phyloP scores from a whole-genome alignment of 2,797 vertebrate species.

The Hoplostethus mediterraneus region DNA sequence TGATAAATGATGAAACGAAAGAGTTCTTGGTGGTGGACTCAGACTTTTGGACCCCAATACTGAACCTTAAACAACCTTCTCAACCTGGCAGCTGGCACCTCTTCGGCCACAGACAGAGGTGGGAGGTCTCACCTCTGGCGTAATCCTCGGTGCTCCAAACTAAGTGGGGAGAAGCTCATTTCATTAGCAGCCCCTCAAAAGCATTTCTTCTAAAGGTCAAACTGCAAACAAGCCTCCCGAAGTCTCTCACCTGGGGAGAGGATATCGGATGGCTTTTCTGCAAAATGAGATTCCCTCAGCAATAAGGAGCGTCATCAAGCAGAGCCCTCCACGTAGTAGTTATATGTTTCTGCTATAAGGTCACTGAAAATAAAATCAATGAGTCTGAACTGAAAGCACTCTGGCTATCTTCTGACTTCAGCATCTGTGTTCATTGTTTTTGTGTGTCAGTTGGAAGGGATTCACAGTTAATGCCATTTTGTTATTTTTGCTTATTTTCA shows the following conservation, averaged over 20 bases:
- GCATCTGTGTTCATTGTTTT: background rate
- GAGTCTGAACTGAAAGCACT: constrained; percentile 17
- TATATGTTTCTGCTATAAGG: background rate
- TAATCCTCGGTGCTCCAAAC: constrained; percentile 3
- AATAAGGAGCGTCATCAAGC: constrained; percentile 35
- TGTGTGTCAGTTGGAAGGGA: background rate
- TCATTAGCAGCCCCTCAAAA: constrained; percentile 36
- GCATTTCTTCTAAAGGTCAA: constrained; percentile 35
- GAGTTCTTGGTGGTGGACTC: too few relatives aligned
- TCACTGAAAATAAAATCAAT: constrained; percentile 21
- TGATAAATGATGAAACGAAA: too few relatives aligned
- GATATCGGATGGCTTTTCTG: constrained; percentile 11
- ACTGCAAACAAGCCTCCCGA: constrained; percentile 5
- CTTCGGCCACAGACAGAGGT: background rate
- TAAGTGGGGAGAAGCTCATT: constrained; percentile 22
- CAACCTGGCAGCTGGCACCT: constrained; percentile 2
- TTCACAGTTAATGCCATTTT: background rate
- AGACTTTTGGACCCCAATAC: too few relatives aligned
- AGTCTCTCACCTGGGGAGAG: constrained; percentile 29
- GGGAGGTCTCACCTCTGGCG: background rate
- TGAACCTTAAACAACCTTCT: background rate
- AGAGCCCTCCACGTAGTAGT: constrained; percentile 11
- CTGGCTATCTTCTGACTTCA: background rate
- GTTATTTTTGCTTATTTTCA: background rate
- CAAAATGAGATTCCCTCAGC: constrained; percentile 39